Evolutionary conservation across 2,797 vertebrate species (phyloP), one percentile per base, ranked within the genome.

Genomic region (Tympanoctomys barrerae): DNA sequence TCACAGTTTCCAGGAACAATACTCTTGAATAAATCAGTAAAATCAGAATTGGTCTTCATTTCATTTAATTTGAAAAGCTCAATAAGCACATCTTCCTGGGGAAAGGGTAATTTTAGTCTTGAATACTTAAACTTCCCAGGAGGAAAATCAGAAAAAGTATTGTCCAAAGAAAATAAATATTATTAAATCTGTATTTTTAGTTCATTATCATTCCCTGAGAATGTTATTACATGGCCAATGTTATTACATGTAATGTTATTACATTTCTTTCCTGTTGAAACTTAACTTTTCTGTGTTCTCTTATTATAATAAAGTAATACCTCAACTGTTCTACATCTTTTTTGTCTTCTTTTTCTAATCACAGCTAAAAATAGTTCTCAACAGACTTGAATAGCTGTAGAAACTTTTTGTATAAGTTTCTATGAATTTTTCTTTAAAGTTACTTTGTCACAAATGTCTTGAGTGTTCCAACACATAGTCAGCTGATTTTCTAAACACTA

Each of bases 1-100:
- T 89, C 18, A 92, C 0, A 89, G 2, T 36, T 77, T 84, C 49
- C 87, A 54, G 66, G 80, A 95, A 62, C 0, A 64, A 24, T 73
- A 62, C 19, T 59, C 24, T 66, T 49, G 66, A 97, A 82, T 33
- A 96, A 92, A 84, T 92, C 33, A 1, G 57, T 36, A 94, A 39
- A 39, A 24, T 96, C 91, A 89, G 78, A 46, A 94, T 14, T 75
- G 8, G 70, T 16, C 82, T 94, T 94, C 87, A 90, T 78, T 52
- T 97, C 88, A 49, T 93, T 97, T n/a, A 91, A 94, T 94, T 89
- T 94, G 94, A 90, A 80, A n/a, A 87, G 24, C 8, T 94, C 82
- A 93, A 95, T 83, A 66, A 64, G 82, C 89, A 87, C 42, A 49
- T 33, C n/a, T 88, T 96, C 97, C 98, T 99, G 46, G 71, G 95